phyloP scores from a whole-genome alignment of 1,140 invertebrate species.

The Apis laboriosa region DNA sequence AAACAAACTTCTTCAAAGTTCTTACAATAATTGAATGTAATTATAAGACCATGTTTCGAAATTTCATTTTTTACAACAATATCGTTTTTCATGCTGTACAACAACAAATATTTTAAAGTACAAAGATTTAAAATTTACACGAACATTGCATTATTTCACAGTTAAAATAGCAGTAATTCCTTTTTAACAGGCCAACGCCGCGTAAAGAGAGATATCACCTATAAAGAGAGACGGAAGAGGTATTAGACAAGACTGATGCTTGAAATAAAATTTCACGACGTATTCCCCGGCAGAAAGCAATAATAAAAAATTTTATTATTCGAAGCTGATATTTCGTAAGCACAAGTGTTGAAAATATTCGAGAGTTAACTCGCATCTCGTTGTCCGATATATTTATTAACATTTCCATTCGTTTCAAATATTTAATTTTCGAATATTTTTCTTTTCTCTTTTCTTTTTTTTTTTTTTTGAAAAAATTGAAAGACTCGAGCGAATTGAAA shows the following conservation, averaged over 20 bases:
- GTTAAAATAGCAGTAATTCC: background rate
- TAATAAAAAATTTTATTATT: background rate
- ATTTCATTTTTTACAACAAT: no score
- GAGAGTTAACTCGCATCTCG: background rate
- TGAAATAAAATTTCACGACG: background rate
- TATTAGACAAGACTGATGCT: background rate
- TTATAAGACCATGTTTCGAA: no score
- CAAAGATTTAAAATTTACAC: no score
- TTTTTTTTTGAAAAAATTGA: no score
- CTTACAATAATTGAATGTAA: constrained; percentile 49
- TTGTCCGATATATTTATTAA: no score
- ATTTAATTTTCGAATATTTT: no score
- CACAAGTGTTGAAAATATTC: background rate
- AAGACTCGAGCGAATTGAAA: no score
- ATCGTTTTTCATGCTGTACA: no score
- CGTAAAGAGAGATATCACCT: background rate
- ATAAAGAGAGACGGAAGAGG: background rate
- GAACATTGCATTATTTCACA: no score
- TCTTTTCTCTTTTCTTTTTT: no score
- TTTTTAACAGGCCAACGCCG: background rate
- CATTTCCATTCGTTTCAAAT: no score
- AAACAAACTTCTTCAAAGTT: constrained; percentile 51
- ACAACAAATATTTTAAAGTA: no score
- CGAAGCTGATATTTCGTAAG: background rate
- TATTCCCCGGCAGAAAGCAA: background rate